Conservation (phyloP, 2,888 invertebrate species). For the Drosophila nr. perissopoda region DNA sequence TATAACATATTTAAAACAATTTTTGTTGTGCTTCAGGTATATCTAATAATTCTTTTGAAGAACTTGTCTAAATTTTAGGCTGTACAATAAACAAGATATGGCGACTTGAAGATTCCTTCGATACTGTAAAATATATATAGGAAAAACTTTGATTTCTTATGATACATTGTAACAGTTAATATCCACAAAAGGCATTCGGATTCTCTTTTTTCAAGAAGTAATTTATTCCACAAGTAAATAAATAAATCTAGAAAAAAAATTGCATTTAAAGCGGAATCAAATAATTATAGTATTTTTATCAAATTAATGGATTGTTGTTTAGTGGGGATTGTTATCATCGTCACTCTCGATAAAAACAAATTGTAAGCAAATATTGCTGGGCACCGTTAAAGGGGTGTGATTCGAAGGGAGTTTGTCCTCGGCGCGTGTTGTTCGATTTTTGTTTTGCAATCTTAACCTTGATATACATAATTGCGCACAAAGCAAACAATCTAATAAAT, state of each 20-base stretch:
- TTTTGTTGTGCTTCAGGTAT: neutral
- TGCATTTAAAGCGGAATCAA: neutral
- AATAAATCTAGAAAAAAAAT: no score
- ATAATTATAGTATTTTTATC: neutral
- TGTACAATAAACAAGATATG: neutral
- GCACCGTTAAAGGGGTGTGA: slow-evolving; percentile 12
- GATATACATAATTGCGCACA: slow-evolving; percentile 70
- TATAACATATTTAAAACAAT: neutral
- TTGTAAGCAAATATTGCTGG: neutral
- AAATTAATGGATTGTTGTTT: neutral
- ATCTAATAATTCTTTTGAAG: no score
- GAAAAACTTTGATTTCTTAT: neutral
- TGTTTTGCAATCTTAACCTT: slow-evolving; percentile 64
- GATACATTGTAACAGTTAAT: neutral
- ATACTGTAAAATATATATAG: neutral
- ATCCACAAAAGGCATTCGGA: neutral
- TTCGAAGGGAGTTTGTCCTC: slow-evolving; percentile 12
- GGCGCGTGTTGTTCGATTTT: slow-evolving; percentile 36
- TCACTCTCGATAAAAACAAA: neutral
- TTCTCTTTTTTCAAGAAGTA: neutral
- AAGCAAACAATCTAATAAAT: slow-evolving; percentile 57
- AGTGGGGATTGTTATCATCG: slow-evolving; percentile 1
- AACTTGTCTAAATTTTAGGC: neutral
- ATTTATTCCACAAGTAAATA: neutral
- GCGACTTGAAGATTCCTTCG: neutral